Conservation (phyloP, 92 coral and sea anemone species). For the Paramuricea clavata region DNA sequence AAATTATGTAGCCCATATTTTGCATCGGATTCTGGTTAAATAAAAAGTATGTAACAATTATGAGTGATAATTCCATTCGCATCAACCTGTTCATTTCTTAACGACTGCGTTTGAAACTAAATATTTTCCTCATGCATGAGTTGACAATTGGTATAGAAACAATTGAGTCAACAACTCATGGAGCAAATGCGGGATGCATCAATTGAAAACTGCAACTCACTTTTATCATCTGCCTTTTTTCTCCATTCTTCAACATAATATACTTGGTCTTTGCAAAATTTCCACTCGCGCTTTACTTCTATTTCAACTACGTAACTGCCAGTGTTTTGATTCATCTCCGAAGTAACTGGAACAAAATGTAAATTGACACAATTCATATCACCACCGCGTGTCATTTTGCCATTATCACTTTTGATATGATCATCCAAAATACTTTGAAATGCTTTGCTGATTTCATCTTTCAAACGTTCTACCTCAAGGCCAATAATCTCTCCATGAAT, state of each 20-base stretch:
- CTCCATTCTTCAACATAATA: constrained; percentile 65
- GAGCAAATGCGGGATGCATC: not conserved
- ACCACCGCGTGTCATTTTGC: constrained; percentile 68
- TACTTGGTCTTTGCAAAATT: constrained; percentile 59
- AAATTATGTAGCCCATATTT: constrained; percentile 56
- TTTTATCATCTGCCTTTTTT: constrained; percentile 45
- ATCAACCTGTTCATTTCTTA: too few relatives aligned
- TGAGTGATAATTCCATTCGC: not conserved
- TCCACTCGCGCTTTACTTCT: constrained; percentile 70
- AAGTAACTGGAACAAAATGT: constrained; percentile 66
- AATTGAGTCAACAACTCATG: not conserved
- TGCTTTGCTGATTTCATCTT: constrained; percentile 31
- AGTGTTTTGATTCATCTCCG: constrained; percentile 4
- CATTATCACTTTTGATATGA: constrained; percentile 56
- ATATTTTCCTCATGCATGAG: too few relatives aligned
- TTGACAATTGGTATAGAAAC: not conserved
- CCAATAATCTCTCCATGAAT: constrained; percentile 38
- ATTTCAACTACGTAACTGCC: constrained; percentile 65
- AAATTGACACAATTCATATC: constrained; percentile 64
- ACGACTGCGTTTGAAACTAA: too few relatives aligned
- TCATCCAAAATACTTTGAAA: constrained; percentile 21
- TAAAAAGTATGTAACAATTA: not conserved
- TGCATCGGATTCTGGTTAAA: not conserved
- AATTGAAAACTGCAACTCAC: not conserved
- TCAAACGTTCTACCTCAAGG: constrained; percentile 16